phyloP scores from a whole-genome alignment of 2,797 vertebrate genomes.

The Microchirus variegatus region DNA sequence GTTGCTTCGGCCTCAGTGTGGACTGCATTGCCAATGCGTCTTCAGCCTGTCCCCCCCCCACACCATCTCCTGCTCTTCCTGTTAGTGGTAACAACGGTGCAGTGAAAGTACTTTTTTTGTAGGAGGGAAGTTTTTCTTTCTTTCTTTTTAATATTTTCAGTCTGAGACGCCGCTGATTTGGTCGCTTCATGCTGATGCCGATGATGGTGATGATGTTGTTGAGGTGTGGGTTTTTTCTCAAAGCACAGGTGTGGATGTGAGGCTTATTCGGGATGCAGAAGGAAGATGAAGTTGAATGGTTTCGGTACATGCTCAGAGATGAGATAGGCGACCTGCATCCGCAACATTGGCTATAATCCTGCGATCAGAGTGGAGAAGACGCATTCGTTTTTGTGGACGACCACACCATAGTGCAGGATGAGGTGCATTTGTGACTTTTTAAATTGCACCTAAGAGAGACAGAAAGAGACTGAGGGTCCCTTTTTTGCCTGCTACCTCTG shows the following conservation, averaged over 20 bases:
- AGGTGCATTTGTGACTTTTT: constrained; percentile 73
- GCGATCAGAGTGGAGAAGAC: constrained; percentile 27
- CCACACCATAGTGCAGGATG: constrained; percentile 64
- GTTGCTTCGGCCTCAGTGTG: constrained; percentile 44
- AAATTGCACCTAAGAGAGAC: constrained; percentile 70
- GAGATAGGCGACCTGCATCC: constrained; percentile 51
- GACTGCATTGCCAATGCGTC: constrained; percentile 68
- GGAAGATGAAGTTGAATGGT: constrained; percentile 76
- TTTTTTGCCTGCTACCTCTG: constrained; percentile 20
- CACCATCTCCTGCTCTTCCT: constrained; percentile 28
- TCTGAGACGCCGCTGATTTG: not conserved
- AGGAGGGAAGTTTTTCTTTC: constrained; percentile 13
- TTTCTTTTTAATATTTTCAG: not conserved
- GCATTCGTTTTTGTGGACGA: constrained; percentile 28
- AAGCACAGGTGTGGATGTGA: constrained; percentile 40
- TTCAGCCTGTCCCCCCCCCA: constrained; percentile 19
- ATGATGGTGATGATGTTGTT: constrained; percentile 12
- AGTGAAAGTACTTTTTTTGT: constrained; percentile 41
- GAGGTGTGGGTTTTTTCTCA: constrained; percentile 22
- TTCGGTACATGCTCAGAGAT: constrained; percentile 53
- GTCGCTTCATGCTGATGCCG: not conserved
- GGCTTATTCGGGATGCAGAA: constrained; percentile 42
- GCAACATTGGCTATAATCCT: constrained; percentile 45
- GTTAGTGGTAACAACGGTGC: constrained; percentile 44
- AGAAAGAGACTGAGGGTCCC: constrained; percentile 28